Evolutionary conservation across 2,113 vertebrate genomes (phyloP), one percentile per base, ranked within the genome.

Genomic region (Alexandromys fortis): DNA sequence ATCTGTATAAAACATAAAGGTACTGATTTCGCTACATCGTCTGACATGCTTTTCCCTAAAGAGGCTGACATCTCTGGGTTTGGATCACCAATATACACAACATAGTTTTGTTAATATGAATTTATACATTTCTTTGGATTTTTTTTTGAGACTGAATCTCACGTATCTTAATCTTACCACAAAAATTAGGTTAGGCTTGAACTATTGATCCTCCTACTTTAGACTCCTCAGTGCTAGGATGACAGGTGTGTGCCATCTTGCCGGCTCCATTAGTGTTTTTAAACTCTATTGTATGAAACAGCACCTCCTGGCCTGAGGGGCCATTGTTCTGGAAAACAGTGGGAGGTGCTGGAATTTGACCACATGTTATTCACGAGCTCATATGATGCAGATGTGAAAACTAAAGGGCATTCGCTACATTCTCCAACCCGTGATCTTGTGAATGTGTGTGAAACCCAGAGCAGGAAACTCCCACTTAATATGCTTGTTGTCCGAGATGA

Each of bases 1-100:
- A 58, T 86, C 12, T 86, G 14, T 78, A 90, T 81, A 85, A 65
- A 89, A 85, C 45, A 38, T 58, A 91, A 93, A 73, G 38, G 78
- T 72, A 2, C n/a, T 92, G 70, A 33, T 42, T 96, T 16, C 16
- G n/a, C 58, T 89, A 47, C 10, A 35, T 3, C 76, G 65, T 65
- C 58, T 8, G 63, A 28, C n/a, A 81, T 28, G 38, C 38, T 38
- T 70, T 26, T 87, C 35, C 88, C 58, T 42, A 65, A 81, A 85
- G 67, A 72, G 68, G 21, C 33, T 76, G 63, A 49, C 52, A 65
- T 35, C 38, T 55, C 38, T 86, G 70, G 42, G 52, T 16, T 55
- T 75, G 85, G 52, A 73, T 17, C 3, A 24, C 33, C 45, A 35
- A 49, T 61, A 61, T 17, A 47, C 28, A 30, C 45, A 12, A 1